These are phyloP conservation scores for Lapara coniferarum DNA, from an alignment of 2,888 invertebrate species.

Conservation along the genomic window DNA sequence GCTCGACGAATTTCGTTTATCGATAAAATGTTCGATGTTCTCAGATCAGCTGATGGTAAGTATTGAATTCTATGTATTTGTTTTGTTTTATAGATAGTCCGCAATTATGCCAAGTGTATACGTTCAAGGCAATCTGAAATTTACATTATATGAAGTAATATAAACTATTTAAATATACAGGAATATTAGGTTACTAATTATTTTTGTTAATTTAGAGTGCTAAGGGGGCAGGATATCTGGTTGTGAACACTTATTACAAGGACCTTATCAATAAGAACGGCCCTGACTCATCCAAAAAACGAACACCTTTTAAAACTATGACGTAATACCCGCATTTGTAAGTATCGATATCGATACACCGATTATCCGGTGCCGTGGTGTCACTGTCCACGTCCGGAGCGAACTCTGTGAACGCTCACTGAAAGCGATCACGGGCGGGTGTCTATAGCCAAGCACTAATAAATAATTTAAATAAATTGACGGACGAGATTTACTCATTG, in stretches of 20 bases:
- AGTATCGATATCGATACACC: conserved; percentile 53
- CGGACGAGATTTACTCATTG: conserved; percentile 84
- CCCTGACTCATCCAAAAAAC: too few relatives aligned
- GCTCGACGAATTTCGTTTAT: conserved; percentile 35
- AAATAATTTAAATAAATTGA: conserved; percentile 84
- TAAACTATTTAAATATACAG: too few relatives aligned
- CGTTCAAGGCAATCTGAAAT: too few relatives aligned
- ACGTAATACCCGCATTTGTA: not conserved
- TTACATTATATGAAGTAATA: too few relatives aligned
- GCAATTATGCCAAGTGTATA: not conserved
- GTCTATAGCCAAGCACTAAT: conserved; percentile 83
- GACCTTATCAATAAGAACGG: too few relatives aligned
- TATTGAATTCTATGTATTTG: not conserved
- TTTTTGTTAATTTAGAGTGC: too few relatives aligned
- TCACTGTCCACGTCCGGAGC: conserved; percentile 70
- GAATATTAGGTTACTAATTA: too few relatives aligned
- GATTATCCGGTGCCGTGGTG: conserved; percentile 40
- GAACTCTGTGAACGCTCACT: conserved; percentile 70
- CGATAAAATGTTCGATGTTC: conserved; percentile 32
- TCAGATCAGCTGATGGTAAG: not conserved
- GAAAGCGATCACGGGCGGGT: conserved; percentile 79
- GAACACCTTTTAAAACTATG: too few relatives aligned
- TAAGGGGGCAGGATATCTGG: too few relatives aligned
- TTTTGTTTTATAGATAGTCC: not conserved
- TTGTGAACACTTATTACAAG: too few relatives aligned